Evolutionary conservation across 1,140 invertebrate genomes (phyloP).

Genomic region (Galendromus occidentalis): DNA sequence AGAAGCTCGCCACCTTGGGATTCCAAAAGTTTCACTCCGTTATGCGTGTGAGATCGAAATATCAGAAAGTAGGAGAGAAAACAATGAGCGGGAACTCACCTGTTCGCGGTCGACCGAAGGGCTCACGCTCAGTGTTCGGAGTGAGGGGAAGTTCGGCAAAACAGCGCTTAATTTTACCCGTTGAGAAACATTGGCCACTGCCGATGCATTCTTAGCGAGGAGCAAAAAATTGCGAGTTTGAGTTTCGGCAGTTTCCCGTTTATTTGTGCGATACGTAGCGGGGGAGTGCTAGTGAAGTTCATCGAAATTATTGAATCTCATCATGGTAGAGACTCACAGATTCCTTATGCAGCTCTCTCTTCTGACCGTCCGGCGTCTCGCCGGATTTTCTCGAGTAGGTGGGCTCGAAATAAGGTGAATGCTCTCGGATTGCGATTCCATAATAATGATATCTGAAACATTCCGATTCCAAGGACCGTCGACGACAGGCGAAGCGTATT

Average conservation of each 20-base stretch:
- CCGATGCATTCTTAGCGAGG: neutral
- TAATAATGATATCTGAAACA: slow-evolving; percentile 34
- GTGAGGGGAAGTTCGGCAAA: slow-evolving; percentile 33
- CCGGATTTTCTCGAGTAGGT: slow-evolving; percentile 33
- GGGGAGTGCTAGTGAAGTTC: too few relatives aligned
- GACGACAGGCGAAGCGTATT: too few relatives aligned
- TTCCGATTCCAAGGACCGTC: neutral
- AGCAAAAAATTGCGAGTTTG: slow-evolving; percentile 8
- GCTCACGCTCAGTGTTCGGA: slow-evolving; percentile 31
- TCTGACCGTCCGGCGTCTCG: slow-evolving; percentile 22
- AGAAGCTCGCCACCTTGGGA: slow-evolving; percentile 30
- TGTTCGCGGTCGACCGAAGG: slow-evolving; percentile 28
- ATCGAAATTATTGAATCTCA: slow-evolving; percentile 1
- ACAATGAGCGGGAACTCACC: slow-evolving; percentile 18
- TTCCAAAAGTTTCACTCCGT: neutral
- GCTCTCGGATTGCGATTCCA: slow-evolving; percentile 33
- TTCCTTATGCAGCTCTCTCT: neutral
- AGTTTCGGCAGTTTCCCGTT: too few relatives aligned
- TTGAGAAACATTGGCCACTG: slow-evolving; percentile 23
- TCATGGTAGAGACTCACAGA: neutral
- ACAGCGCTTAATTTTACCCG: slow-evolving; percentile 29
- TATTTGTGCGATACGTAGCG: too few relatives aligned
- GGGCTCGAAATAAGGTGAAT: slow-evolving; percentile 32
- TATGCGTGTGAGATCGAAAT: slow-evolving; percentile 14
- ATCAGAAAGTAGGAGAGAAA: slow-evolving; percentile 9